phyloP scores from a whole-genome alignment of 2,888 invertebrate species.

The Lasioglossum lativentre region DNA sequence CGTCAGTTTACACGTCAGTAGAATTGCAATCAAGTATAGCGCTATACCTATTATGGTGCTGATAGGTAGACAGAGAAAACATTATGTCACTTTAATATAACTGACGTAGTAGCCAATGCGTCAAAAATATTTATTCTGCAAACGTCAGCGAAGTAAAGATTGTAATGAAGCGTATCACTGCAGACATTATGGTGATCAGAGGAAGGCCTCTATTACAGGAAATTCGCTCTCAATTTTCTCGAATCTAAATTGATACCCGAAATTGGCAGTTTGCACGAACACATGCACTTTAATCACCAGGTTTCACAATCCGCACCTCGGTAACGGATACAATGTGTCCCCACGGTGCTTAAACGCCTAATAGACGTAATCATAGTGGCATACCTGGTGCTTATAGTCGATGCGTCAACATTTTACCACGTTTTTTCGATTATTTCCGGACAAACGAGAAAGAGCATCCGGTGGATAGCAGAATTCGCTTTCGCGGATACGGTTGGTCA shows the following conservation, averaged over 20 bases:
- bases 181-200: not conserved
- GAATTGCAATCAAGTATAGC: no score
- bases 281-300: not conserved
- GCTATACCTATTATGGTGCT: no score
- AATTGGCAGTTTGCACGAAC: not conserved
- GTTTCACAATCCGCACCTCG: not conserved
- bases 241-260: not conserved
- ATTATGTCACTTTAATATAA: no score
- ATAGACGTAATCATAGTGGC: not conserved
- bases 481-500: conserved; percentile 40
- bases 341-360: not conserved
- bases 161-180: not conserved
- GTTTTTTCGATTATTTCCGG: not conserved
- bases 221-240: not conserved
- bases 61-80: no score
- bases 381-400: not conserved
- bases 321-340: not conserved
- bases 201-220: not conserved
- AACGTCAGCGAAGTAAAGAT: not conserved
- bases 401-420: not conserved
- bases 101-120: no score
- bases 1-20: no score
- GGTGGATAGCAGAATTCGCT: conserved; percentile 22
- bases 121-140: not conserved
- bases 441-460: not conserved